A percentile compares a stretch with the other conserved stretches of the same genome.
Conservation (phyloP, 2,113 vertebrate species). For the Coturnix japonica region DNA sequence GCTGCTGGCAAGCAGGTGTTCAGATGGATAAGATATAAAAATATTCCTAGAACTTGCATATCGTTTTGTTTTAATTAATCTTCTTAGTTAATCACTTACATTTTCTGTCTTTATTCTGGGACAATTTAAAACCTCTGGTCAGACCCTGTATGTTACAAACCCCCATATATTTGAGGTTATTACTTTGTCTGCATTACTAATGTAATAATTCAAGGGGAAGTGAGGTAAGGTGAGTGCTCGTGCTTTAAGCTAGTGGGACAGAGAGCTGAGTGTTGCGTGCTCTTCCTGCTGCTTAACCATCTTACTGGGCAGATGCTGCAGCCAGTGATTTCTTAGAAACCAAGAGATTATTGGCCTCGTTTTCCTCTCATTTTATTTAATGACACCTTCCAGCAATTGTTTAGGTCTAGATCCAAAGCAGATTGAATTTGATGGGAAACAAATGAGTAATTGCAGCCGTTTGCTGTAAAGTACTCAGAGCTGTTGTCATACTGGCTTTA, state of each 20-base stretch:
- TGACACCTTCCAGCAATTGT: slow-evolving; percentile 26
- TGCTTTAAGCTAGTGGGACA: background rate
- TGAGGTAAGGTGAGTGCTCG: background rate
- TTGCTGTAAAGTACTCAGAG: background rate
- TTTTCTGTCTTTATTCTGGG: background rate
- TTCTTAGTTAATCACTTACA: background rate
- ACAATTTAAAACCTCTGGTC: background rate
- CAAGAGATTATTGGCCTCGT: background rate
- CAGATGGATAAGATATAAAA: background rate
- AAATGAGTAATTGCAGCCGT: background rate
- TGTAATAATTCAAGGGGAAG: background rate
- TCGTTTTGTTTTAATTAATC: background rate
- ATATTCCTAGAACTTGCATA: background rate
- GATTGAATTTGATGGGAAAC: slow-evolving; percentile 34
- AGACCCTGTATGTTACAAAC: background rate
- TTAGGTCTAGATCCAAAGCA: slow-evolving; percentile 35
- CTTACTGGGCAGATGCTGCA: background rate
- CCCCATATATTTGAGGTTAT: background rate
- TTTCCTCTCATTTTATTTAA: slow-evolving; percentile 27
- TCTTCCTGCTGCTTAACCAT: background rate
- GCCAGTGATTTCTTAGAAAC: slow-evolving; percentile 10
- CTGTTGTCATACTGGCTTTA: background rate
- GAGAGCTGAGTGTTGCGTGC: background rate
- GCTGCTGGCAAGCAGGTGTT: background rate
- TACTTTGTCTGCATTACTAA: background rate